These are phyloP conservation scores for Montipora cactus DNA, from an alignment of 64 coral and sea anemone species.

Conservation along the genomic window DNA sequence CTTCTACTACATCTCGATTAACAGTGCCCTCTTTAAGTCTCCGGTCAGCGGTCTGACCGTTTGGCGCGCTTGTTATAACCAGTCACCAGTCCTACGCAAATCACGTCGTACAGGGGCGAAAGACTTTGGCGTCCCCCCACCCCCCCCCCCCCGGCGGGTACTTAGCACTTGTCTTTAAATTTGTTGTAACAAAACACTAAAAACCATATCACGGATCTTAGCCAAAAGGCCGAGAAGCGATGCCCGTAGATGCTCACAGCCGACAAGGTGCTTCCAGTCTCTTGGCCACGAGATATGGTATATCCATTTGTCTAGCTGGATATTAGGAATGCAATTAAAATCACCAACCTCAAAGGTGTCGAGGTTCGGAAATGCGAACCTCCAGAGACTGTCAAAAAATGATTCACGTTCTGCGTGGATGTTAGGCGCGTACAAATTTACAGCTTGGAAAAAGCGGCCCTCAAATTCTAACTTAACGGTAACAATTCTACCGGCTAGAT, in stretches of 20 bases:
- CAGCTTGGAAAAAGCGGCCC: background rate
- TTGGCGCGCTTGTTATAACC: too few relatives aligned
- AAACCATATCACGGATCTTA: background rate
- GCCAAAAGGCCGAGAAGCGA: constrained; percentile 16
- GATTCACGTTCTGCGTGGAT: background rate
- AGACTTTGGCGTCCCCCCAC: background rate
- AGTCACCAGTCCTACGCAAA: background rate
- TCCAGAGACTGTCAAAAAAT: background rate
- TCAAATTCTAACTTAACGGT: background rate
- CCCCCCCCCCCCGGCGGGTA: background rate
- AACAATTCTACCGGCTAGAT: background rate
- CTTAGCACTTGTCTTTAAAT: background rate
- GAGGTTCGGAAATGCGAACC: background rate
- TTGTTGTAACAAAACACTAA: too few relatives aligned
- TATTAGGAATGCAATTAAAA: background rate
- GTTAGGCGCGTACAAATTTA: background rate
- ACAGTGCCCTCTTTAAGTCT: too few relatives aligned
- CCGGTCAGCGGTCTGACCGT: too few relatives aligned
- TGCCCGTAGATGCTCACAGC: background rate
- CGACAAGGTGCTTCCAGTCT: background rate
- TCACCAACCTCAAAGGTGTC: background rate
- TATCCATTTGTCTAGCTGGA: background rate
- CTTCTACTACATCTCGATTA: too few relatives aligned
- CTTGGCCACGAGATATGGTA: too few relatives aligned
- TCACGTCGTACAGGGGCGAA: background rate